Evolutionary conservation across 2,888 invertebrate genomes (phyloP).

Genomic region (Didymodactylos carnosus): DNA sequence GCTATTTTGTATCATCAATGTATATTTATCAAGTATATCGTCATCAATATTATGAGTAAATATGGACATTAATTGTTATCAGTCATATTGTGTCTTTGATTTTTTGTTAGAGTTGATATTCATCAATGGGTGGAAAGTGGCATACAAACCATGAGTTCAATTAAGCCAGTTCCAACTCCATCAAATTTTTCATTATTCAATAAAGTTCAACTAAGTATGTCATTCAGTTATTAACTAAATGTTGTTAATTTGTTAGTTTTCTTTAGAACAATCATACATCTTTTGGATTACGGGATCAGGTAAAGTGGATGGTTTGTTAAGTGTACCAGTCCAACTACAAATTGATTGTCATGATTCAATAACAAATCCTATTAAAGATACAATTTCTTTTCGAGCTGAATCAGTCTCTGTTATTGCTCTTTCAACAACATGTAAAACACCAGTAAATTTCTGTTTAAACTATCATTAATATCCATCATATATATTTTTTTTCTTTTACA

Average conservation of each 20-base stretch:
- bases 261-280: not conserved
- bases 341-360: not conserved
- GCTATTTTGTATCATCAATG: not conserved
- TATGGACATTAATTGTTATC: too few species aligned
- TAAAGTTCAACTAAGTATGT: not conserved
- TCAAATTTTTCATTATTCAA: not conserved
- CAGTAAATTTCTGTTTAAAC: not conserved
- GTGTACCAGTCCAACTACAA: not conserved
- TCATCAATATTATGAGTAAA: not conserved
- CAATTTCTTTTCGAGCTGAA: not conserved
- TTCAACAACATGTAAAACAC: not conserved
- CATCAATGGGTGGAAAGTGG: not conserved
- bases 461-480: not conserved
- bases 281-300: not conserved
- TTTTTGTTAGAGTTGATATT: not conserved
- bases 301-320: not conserved
- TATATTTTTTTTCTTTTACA: too few species aligned
- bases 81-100: too few species aligned
- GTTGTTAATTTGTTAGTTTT: not conserved
- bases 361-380: not conserved
- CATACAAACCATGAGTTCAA: not conserved
- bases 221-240: not conserved
- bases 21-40: not conserved
- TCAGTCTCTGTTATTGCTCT: not conserved
- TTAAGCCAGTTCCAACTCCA: not conserved